Evolutionary conservation across 2,888 invertebrate species (phyloP).

Genomic region (Drosophila putrida): DNA sequence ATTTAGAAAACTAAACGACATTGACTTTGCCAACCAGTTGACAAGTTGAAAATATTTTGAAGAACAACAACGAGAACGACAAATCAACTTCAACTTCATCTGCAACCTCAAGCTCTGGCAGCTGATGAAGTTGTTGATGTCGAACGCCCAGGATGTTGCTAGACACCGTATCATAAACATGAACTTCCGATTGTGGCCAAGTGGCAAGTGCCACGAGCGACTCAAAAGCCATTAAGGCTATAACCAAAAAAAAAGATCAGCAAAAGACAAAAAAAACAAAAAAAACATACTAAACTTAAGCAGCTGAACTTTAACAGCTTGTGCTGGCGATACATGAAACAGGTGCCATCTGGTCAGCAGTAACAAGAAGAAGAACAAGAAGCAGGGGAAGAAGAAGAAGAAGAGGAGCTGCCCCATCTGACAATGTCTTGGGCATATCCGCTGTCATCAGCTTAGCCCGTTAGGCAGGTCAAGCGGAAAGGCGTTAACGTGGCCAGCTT

Average conservation of each 20-base stretch:
- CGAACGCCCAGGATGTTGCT: slow-evolving; percentile 34
- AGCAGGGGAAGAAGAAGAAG: too few species aligned
- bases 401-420: slow-evolving; percentile 6
- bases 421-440: slow-evolving; percentile 61
- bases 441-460: slow-evolving; percentile 34
- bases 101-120: slow-evolving; percentile 33
- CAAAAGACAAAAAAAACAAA: not conserved
- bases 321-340: slow-evolving; percentile 52
- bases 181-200: slow-evolving; percentile 72
- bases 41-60: not conserved
- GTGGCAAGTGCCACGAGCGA: slow-evolving; percentile 71
- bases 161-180: slow-evolving; percentile 67
- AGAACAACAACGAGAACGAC: slow-evolving; percentile 1
- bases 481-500: slow-evolving; percentile 31
- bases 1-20: not conserved
- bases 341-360: slow-evolving; percentile 56
- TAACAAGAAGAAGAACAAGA: slow-evolving; percentile 7
- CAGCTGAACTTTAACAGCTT: slow-evolving; percentile 71
- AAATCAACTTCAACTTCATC: slow-evolving; percentile 7
- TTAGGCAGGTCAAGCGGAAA: slow-evolving; percentile 49
- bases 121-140: slow-evolving; percentile 49
- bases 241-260: slow-evolving; percentile 15
- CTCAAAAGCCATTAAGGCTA: slow-evolving; percentile 46
- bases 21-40: not conserved
- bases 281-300: slow-evolving; percentile 38